These are phyloP conservation scores for Gobionotothen gibberifrons DNA, from an alignment of 2,797 vertebrate genomes.

Conservation along the genomic window DNA sequence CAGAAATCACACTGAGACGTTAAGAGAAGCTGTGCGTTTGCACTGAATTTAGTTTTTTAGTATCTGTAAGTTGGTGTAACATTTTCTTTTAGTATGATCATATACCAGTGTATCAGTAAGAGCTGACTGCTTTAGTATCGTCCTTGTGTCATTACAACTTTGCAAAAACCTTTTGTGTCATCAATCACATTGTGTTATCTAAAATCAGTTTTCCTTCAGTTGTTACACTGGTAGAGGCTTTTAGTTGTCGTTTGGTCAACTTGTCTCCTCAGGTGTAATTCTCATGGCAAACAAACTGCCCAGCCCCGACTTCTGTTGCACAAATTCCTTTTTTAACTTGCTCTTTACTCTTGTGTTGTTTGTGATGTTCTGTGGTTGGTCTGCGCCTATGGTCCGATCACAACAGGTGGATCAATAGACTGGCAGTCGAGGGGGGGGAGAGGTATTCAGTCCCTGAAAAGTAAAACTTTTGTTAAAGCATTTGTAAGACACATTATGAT, in stretches of 20 bases:
- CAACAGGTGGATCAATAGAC: slow-evolving; percentile 5
- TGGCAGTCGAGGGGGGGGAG: not conserved
- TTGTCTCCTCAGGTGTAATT: slow-evolving; percentile 24
- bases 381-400: not conserved
- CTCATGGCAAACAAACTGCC: slow-evolving; percentile 28
- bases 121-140: slow-evolving; percentile 23
- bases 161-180: slow-evolving; percentile 29
- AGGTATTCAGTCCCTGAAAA: slow-evolving; percentile 13
- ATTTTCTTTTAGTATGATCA: slow-evolving; percentile 32
- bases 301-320: slow-evolving; percentile 27
- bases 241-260: slow-evolving; percentile 9
- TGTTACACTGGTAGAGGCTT: slow-evolving; percentile 39
- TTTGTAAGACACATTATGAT: slow-evolving; percentile 37
- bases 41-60: slow-evolving; percentile 52
- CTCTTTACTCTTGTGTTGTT: slow-evolving; percentile 32
- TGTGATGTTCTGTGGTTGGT: slow-evolving; percentile 24
- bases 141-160: slow-evolving; percentile 7
- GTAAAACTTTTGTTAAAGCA: slow-evolving; percentile 42
- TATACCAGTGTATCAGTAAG: slow-evolving; percentile 19
- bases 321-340: slow-evolving; percentile 9
- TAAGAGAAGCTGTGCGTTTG: slow-evolving; percentile 52
- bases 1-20: slow-evolving; percentile 36
- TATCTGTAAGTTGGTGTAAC: slow-evolving; percentile 25
- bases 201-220: slow-evolving; percentile 10
- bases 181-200: not conserved